Evolutionary conservation across 2,797 vertebrate genomes (phyloP), one percentile per base, ranked within the genome.

Genomic region (Propithecus deckenii): DNA sequence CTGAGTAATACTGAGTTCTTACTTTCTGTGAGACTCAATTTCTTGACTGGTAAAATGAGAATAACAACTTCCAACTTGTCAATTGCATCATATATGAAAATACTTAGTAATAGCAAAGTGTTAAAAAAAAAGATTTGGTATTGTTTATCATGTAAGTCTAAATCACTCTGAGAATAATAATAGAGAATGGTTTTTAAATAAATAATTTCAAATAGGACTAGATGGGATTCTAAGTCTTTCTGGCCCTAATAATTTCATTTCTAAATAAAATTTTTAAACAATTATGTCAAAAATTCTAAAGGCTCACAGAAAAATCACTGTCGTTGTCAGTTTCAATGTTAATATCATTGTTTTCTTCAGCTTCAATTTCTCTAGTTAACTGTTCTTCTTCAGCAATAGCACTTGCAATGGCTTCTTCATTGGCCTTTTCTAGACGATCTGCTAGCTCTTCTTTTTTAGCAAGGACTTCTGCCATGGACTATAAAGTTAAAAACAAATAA

Each of bases 311-410:
- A 96, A 99, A 99, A 95, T 99, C 99, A 2, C 99, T 99, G 87
- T 99, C 99, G 0, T 99, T 99, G 98, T 99, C 99, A 1, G 99
- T 99, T 98, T 99, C 99, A 0, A 99, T 99, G 57, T 99, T 99
- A 71, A 99, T 99, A 75, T 99, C 99, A 7, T 99, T 99, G 98
- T 99, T 99, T 86, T 99, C 99, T 98, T 99, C 99, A 0, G 99
- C 99, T 98, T 99, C 99, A 75, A 99, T 99, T 98, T 99, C 99
- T 91, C 99, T 99, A 2, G 99, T 99, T 95, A 99, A 98, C 96
- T 99, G 99, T 85, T 99, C 99, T 76, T 99, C 99, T 97, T 99
- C 99, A 14, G 99, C 99, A 74, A 99, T 99, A 86, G 99, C 99
- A 63, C 99, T 99, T 25, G 99, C 99, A 32, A 99, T 99, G n/a